phyloP scores from a whole-genome alignment of 2,113 vertebrate species.

The Anthoscopus minutus region DNA sequence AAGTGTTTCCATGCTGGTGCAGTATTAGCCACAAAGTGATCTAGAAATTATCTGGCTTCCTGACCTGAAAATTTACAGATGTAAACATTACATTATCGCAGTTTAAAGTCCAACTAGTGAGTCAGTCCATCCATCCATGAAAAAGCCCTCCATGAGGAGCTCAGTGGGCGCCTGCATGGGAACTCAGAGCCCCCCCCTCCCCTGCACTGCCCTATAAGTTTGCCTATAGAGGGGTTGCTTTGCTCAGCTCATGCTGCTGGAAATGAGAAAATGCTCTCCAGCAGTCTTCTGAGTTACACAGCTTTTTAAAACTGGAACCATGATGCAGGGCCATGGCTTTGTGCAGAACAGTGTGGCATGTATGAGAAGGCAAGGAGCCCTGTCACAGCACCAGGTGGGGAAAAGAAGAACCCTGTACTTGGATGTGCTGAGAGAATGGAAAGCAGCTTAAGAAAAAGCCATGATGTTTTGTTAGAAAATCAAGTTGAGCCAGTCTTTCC shows the following conservation, averaged over 20 bases:
- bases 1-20: background rate
- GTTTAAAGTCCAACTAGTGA: background rate
- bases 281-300: background rate
- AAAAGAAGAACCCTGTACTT: background rate
- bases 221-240: background rate
- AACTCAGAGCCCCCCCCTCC: background rate
- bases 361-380: background rate
- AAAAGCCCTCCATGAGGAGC: background rate
- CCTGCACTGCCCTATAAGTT: background rate
- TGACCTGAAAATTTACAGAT: background rate
- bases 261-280: background rate
- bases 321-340: background rate
- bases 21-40: background rate
- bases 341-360: fast-evolving
- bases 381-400: background rate
- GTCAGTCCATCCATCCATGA: background rate
- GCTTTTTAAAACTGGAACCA: background rate
- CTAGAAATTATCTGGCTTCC: background rate
- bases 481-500: background rate
- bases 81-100: background rate
- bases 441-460: background rate
- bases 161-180: background rate
- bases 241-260: background rate
- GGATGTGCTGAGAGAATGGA: background rate
- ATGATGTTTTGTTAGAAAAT: background rate